Base-by-base conservation (phyloP, 2,113 vertebrate species). In the Pluvialis apricaria region DNA sequence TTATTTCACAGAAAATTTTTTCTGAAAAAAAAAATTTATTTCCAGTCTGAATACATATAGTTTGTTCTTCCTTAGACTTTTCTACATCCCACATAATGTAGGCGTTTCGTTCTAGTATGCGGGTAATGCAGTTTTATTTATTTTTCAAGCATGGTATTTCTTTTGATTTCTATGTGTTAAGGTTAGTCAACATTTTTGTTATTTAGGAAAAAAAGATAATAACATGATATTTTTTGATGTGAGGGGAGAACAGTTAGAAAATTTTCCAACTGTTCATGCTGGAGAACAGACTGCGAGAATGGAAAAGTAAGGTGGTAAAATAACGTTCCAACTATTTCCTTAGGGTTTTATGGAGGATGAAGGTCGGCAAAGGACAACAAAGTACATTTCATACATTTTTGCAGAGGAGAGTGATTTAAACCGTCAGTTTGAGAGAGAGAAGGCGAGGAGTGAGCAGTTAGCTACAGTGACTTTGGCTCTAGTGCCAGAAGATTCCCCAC, bases 281-380 rank as follows among this genome's bases (percentile, higher is more conserved):
- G 52, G 36, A 54, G 61, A 66, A 12, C 26, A 75, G 45, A 44
- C 16, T 42, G 51, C 51, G 29, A 26, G 58, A 77, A 49, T 36
- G 20, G 31, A 77, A 28, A 69, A 60, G 6, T 13, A n/a, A 58
- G 14, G 32, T 54, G 68, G 15, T 40, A 64, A 64, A 90, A 57
- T 91, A 72, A 88, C 4, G 1, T 75, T 88, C 20, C 60, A 45
- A 83, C 22, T 82, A 0, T 83, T 70, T 82, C 64, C 69, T 16
- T 69, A 99, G 99, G 99, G 99, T 6, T 99, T 99, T 95, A 99
- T 99, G 99, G 99, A 99, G 88, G 99, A 99, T 15, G 98, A 99
- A 95, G 99, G 99, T 44, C 98, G 99, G 9, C 99, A 99, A 96
- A 98, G 99, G 73, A 99, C 99, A 4, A 99, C 99, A n/a, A 99